Evolutionary conservation across 2,797 vertebrate species (phyloP).

Genomic region (Chelmon rostratus): DNA sequence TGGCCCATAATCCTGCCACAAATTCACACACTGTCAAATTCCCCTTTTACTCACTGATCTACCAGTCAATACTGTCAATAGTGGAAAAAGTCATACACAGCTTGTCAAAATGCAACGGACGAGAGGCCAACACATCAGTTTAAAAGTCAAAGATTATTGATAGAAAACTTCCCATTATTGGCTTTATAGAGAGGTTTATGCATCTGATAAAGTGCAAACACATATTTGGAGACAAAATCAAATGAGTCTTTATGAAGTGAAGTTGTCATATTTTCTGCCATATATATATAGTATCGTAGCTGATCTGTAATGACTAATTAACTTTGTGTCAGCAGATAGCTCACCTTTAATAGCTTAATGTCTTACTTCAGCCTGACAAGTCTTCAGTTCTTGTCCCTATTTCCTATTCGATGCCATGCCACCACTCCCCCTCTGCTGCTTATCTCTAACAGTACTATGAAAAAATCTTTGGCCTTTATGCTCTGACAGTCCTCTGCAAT

Average conservation of each 20-base stretch:
- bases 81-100: background rate
- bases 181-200: background rate
- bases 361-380: background rate
- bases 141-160: background rate
- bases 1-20: too few species aligned
- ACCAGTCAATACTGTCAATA: background rate
- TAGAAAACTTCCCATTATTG: background rate
- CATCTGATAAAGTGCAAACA: background rate
- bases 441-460: constrained; percentile 52
- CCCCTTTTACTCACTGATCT: background rate
- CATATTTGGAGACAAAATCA: background rate
- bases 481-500: constrained; percentile 10
- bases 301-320: background rate
- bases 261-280: background rate
- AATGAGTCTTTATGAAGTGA: background rate
- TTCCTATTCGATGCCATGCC: constrained; percentile 41
- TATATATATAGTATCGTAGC: too few species aligned
- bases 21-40: background rate
- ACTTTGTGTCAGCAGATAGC: background rate
- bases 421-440: constrained; percentile 38
- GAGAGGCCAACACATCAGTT: background rate
- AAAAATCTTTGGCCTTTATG: constrained; percentile 50
- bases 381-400: constrained; percentile 20
- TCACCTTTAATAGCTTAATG: background rate
- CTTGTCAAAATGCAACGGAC: background rate